Evolutionary conservation across 1,140 invertebrate species (phyloP).

Genomic region (Papilio xuthus): DNA sequence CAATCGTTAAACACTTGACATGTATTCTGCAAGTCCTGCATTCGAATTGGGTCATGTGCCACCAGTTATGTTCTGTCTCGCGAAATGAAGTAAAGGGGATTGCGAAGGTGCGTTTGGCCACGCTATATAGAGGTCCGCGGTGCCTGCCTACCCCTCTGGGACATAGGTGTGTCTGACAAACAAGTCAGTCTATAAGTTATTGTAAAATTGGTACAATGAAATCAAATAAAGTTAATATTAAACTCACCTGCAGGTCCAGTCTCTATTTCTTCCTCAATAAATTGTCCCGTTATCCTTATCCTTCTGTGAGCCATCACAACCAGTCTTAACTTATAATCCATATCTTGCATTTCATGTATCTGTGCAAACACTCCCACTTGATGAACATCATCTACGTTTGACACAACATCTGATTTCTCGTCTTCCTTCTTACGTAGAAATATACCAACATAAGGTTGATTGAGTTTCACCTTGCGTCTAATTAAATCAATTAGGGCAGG

Average conservation of each 20-base stretch:
- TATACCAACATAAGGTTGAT: constrained; percentile 98
- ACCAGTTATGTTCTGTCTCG: too few relatives aligned
- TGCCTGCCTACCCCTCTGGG: too few relatives aligned
- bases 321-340: constrained; percentile 94
- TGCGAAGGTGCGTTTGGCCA: too few relatives aligned
- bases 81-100: too few relatives aligned
- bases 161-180: too few relatives aligned
- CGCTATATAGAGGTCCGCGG: too few relatives aligned
- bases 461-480: constrained; percentile 96
- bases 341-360: constrained; percentile 98
- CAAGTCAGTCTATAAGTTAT: background rate
- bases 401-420: constrained; percentile 94
- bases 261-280: constrained; percentile 86
- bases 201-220: constrained; percentile 24
- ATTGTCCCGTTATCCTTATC: constrained; percentile 90
- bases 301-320: constrained; percentile 97
- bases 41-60: too few relatives aligned
- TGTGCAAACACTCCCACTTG: constrained; percentile 97
- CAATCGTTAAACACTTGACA: too few relatives aligned
- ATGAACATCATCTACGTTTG: constrained; percentile 94
- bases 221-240: constrained; percentile 24
- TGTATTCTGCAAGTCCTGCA: too few relatives aligned
- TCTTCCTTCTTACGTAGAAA: constrained; percentile 97
- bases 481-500: constrained; percentile 94
- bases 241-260: constrained; percentile 74